Evolutionary conservation across 2,888 invertebrate genomes (phyloP).

Genomic region (Limnephilus marmoratus): DNA sequence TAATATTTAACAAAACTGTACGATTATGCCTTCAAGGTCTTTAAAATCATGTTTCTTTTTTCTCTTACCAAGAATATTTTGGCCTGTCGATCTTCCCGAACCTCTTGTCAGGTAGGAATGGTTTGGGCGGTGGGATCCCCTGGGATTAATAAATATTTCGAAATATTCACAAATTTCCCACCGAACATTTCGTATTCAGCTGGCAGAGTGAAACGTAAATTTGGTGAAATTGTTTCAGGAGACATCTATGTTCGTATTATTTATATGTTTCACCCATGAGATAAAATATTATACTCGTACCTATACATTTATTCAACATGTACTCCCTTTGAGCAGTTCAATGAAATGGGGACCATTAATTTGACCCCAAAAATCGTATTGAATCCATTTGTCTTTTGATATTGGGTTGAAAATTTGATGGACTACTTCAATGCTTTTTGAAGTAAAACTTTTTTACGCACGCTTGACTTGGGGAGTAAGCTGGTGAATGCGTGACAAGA

Average conservation of each 20-base stretch:
- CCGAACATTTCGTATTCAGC: slow-evolving; percentile 55
- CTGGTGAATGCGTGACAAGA: too few species aligned
- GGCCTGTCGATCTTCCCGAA: background rate
- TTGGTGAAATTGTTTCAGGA: background rate
- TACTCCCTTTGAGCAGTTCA: background rate
- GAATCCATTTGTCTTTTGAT: background rate
- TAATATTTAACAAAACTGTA: background rate
- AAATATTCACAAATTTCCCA: slow-evolving; percentile 44
- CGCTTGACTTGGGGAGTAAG: too few species aligned
- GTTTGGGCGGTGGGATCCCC: slow-evolving; percentile 14
- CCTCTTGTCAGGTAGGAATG: background rate
- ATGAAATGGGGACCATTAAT: background rate
- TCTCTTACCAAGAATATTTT: background rate
- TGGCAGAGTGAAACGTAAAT: slow-evolving; percentile 45
- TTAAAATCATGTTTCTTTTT: background rate
- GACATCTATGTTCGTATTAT: background rate
- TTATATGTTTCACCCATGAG: background rate
- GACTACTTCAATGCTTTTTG: background rate
- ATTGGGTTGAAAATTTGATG: background rate
- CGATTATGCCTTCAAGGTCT: background rate
- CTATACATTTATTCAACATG: background rate
- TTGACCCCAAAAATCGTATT: background rate
- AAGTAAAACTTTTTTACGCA: background rate
- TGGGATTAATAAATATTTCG: slow-evolving; percentile 57
- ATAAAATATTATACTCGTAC: background rate